Base-by-base conservation (phyloP, 2,888 invertebrate genomes). In the Strigamia crassipes region DNA sequence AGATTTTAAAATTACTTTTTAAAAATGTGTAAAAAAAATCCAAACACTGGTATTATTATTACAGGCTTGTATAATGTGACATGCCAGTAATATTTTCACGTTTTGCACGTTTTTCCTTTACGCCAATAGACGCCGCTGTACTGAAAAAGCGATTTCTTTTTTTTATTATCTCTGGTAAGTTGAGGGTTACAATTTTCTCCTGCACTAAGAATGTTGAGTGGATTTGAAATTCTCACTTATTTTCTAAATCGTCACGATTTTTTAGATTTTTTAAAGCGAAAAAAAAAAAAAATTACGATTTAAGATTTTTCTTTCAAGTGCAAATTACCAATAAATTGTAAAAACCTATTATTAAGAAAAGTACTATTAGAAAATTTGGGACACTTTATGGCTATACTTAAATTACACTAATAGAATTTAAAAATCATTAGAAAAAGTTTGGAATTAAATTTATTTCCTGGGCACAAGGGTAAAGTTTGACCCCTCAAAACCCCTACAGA, bases 181-280 rank as follows among this genome's bases (percentile, higher is more conserved):
- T 73, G 31, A 73, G 73, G 73, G 73, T 27, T 73, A 31, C 73
- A 73, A 73, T 73, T 73, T 73, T 73, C 73, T 73, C 13, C 27
- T 23, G 73, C 12, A 73, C 73, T 73, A 31, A 27, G 73, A 73
- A 73, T 73, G 73, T 73, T 73, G 73, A 73, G 73, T 73, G 73
- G 31, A 73, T 73, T 73, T 31, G 73, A 27, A 73, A 31, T 73
- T 73, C 23, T 73, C 73, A 73, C 38, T 73, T 73, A 27, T 27
- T 73, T 73, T 73, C 23, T 15, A 4, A 73, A 15, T 73, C 13
- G 73, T 73, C 73, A 73, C 73, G 73, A 73, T 73, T 73, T 73
- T 73, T 73, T 73, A 38, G 4, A 6, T 38, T 0, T 10, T 38
- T 38, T 38, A 6, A 38, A 27, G n/a, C n/a, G n/a, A 3, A 3